Evolutionary conservation across 2,888 invertebrate species (phyloP).

Genomic region (Odontocerum albicorne): DNA sequence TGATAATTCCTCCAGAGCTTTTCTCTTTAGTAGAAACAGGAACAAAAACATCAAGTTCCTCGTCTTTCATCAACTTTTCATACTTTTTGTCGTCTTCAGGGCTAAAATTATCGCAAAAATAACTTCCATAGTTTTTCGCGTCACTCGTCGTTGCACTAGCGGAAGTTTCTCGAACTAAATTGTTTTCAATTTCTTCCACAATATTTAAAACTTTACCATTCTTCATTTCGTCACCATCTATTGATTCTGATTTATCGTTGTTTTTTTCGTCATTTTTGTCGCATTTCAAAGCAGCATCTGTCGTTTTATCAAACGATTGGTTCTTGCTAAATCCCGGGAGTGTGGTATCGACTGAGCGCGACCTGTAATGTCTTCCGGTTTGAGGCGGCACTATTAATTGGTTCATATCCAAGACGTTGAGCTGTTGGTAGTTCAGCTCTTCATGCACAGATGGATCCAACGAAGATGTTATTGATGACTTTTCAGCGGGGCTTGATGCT

Average conservation of each 20-base stretch:
- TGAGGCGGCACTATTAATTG: slow-evolving; percentile 48
- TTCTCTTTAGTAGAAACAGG: slow-evolving; percentile 36
- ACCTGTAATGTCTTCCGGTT: slow-evolving; percentile 53
- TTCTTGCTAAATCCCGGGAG: slow-evolving; percentile 38
- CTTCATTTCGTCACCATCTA: background rate
- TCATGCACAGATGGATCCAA: slow-evolving; percentile 46
- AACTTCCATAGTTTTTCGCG: no score
- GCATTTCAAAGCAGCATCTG: slow-evolving; percentile 3
- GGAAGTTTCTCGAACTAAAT: background rate
- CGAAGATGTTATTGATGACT: slow-evolving; percentile 50
- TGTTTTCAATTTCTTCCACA: background rate
- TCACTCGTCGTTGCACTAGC: background rate
- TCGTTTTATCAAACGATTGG: slow-evolving; percentile 12
- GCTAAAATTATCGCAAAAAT: background rate
- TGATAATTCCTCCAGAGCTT: slow-evolving; percentile 55
- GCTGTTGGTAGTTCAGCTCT: slow-evolving; percentile 41
- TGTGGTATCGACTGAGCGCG: slow-evolving; percentile 60
- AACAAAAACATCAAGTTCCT: slow-evolving; percentile 26
- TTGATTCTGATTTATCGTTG: no score
- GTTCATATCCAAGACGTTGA: slow-evolving; percentile 43
- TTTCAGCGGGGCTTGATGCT: slow-evolving; percentile 55
- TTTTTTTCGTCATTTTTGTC: background rate
- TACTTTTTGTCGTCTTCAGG: slow-evolving; percentile 2
- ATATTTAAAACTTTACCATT: background rate
- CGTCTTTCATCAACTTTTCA: slow-evolving; percentile 15